These are phyloP conservation scores for Thomomys bottae DNA, from an alignment of 2,113 vertebrate species.

Conservation along the genomic window DNA sequence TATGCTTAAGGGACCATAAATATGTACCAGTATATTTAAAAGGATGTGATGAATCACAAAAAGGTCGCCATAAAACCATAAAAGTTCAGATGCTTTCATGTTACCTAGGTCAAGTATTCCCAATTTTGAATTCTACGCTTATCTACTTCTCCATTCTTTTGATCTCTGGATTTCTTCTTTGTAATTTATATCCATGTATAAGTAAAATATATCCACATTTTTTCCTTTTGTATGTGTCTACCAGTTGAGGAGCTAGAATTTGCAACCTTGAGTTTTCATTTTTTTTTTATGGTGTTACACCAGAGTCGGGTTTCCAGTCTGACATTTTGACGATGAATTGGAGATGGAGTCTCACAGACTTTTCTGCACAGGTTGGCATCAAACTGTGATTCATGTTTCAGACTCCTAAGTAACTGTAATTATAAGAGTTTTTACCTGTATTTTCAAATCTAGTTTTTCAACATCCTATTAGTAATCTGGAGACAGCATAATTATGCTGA, in stretches of 20 bases:
- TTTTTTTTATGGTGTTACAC: too few species aligned
- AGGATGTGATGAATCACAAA: background rate
- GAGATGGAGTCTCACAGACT: too few species aligned
- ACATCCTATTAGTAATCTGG: background rate
- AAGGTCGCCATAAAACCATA: background rate
- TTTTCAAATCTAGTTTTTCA: background rate
- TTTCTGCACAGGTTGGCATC: too few species aligned
- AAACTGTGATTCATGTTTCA: too few species aligned
- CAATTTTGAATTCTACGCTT: background rate
- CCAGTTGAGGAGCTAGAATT: too few species aligned
- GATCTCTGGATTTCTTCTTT: background rate
- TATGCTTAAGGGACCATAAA: background rate
- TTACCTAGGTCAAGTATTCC: background rate
- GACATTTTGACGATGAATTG: too few species aligned
- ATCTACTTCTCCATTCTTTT: background rate
- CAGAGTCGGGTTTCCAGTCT: too few species aligned
- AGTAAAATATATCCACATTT: background rate
- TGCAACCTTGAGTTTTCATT: too few species aligned
- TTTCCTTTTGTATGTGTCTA: too few species aligned
- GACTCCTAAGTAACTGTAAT: too few species aligned
- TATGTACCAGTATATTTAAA: background rate
- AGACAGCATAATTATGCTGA: too few species aligned
- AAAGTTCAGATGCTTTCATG: background rate
- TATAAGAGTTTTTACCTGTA: background rate
- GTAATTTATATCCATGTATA: background rate